Evolutionary conservation across 1,140 invertebrate species (phyloP).

Genomic region (Pseudomyrmex gracilis): DNA sequence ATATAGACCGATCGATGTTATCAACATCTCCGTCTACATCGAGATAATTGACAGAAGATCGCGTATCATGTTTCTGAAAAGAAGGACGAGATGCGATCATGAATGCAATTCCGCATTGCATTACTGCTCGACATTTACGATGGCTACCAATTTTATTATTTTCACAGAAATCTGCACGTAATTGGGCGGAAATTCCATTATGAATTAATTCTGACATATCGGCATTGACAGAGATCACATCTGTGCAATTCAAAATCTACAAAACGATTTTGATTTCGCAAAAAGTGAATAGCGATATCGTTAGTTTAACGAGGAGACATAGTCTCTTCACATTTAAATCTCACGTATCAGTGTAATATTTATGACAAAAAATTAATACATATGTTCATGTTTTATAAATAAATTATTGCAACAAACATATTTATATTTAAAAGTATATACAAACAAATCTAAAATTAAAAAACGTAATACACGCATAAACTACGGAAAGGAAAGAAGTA

Average conservation of each 20-base stretch:
- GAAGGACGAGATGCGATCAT: slow-evolving; percentile 75
- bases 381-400: background rate
- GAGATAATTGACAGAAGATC: slow-evolving; percentile 64
- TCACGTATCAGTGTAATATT: background rate
- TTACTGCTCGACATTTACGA: slow-evolving; percentile 65
- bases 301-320: slow-evolving; percentile 21
- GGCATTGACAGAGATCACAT: slow-evolving; percentile 47
- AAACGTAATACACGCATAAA: background rate
- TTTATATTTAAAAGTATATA: background rate
- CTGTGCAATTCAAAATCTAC: slow-evolving; percentile 23
- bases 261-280: slow-evolving; percentile 30
- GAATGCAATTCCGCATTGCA: slow-evolving; percentile 55
- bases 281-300: slow-evolving; percentile 19
- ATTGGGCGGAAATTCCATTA: slow-evolving; percentile 84
- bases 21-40: slow-evolving; percentile 25
- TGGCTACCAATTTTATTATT: slow-evolving; percentile 9
- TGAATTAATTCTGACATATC: slow-evolving; percentile 81
- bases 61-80: slow-evolving; percentile 68
- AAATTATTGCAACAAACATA: background rate
- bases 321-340: background rate
- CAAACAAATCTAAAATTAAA: background rate
- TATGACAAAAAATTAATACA: background rate
- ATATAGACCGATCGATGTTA: slow-evolving; percentile 14
- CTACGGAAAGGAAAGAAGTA: slow-evolving; percentile 5
- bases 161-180: slow-evolving; percentile 74